phyloP scores from a whole-genome alignment of 2,888 invertebrate genomes.

The Drosophila testacea region DNA sequence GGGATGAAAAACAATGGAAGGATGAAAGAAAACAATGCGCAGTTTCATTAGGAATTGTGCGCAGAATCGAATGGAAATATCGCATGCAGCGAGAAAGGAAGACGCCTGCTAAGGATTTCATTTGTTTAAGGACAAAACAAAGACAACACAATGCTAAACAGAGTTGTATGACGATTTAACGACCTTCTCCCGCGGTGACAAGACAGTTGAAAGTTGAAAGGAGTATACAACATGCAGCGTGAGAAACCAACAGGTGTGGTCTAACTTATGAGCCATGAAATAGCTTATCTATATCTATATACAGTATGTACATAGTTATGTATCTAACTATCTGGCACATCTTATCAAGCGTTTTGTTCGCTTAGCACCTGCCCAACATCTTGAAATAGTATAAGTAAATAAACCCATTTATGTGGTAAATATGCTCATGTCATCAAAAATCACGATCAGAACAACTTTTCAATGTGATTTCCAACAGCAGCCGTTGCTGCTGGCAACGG shows the following conservation, averaged over 20 bases:
- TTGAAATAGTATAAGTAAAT: constrained; percentile 36
- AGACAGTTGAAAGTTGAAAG: constrained; percentile 15
- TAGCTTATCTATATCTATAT: constrained; percentile 1
- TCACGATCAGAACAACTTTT: constrained; percentile 55
- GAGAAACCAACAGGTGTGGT: constrained; percentile 56
- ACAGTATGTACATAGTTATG: no score
- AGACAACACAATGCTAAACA: constrained; percentile 61
- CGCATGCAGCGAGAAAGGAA: constrained; percentile 37
- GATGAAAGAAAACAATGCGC: constrained; percentile 37
- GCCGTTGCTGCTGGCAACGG: constrained; percentile 18
- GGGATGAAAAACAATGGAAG: constrained; percentile 21
- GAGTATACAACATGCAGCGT: constrained; percentile 31
- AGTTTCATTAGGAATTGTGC: constrained; percentile 48
- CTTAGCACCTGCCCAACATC: constrained; percentile 47
- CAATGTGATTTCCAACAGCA: constrained; percentile 25
- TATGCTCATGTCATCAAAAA: constrained; percentile 70
- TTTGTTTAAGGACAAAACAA: constrained; percentile 38
- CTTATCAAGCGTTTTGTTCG: constrained; percentile 24
- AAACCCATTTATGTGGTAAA: constrained; percentile 66
- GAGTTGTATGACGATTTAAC: constrained; percentile 68
- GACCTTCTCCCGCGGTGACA: constrained; percentile 50
- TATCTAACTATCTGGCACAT: constrained; percentile 21
- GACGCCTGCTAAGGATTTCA: constrained; percentile 53
- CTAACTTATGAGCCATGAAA: constrained; percentile 17
- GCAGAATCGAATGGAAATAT: constrained; percentile 42